A percentile compares a stretch with the other conserved stretches of the same genome.
phyloP scores from a whole-genome alignment of 2,113 vertebrate species.

The Oncorhynchus clarkii region DNA sequence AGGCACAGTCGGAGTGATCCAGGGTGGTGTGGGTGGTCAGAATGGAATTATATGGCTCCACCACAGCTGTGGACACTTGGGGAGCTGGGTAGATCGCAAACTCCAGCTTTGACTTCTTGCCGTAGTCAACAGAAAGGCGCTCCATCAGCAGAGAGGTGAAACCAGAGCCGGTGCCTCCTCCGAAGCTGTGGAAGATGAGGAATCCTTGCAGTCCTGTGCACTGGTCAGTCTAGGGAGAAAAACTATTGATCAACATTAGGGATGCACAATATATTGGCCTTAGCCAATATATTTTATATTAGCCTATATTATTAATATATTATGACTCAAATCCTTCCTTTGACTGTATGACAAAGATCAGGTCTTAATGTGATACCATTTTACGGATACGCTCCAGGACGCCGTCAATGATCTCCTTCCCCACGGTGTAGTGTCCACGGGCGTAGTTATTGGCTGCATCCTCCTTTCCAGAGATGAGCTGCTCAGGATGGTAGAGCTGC shows the following conservation, averaged over 20 bases:
- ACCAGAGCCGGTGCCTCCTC: constrained; percentile 84
- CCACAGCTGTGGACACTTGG: constrained; percentile 81
- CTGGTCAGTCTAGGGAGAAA: constrained; percentile 76
- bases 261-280: too few species aligned
- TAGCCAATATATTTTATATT: too few species aligned
- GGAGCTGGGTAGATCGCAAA: constrained; percentile 85
- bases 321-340: not conserved
- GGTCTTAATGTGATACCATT: constrained; percentile 58
- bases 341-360: not conserved
- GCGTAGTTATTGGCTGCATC: constrained; percentile 89
- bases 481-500: constrained; percentile 84
- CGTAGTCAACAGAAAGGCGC: constrained; percentile 82
- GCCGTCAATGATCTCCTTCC: constrained; percentile 81
- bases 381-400: constrained; percentile 82
- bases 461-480: constrained; percentile 86
- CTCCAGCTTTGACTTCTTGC: constrained; percentile 88
- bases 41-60: constrained; percentile 87
- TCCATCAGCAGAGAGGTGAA: constrained; percentile 89
- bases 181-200: constrained; percentile 86
- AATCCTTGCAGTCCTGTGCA: constrained; percentile 86
- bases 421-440: constrained; percentile 83
- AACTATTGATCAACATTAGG: not conserved
- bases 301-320: not conserved
- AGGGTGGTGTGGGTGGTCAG: constrained; percentile 86
- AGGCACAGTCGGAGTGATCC: constrained; percentile 86